A percentile compares a stretch with the other conserved stretches of the same genome.
These are phyloP conservation scores for Taenioides sp. DNA, from an alignment of 2,797 vertebrate species.

Conservation along the genomic window DNA sequence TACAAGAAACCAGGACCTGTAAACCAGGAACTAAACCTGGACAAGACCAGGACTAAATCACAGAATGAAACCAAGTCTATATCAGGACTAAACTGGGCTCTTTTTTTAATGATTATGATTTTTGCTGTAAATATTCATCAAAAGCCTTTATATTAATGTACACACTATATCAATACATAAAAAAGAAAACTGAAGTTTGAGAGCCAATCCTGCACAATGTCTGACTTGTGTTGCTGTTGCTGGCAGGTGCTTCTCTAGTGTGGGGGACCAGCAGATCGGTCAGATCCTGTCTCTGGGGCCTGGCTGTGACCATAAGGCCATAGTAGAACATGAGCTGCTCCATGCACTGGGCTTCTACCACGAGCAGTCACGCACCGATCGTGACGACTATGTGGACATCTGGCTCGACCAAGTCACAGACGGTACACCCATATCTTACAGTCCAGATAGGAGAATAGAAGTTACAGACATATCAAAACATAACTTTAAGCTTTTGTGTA, in stretches of 20 bases:
- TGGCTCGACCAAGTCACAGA: slow-evolving; percentile 84
- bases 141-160: no score
- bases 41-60: no score
- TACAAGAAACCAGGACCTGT: no score
- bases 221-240: background rate
- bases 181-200: no score
- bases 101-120: no score
- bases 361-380: slow-evolving; percentile 86
- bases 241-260: slow-evolving; percentile 86
- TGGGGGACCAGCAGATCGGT: slow-evolving; percentile 81
- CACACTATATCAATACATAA: no score
- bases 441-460: background rate
- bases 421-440: slow-evolving; percentile 64
- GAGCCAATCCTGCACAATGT: no score
- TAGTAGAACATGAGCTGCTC: slow-evolving; percentile 88
- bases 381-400: slow-evolving; percentile 89
- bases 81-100: no score
- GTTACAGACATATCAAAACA: background rate
- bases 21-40: no score
- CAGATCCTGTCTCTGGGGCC: slow-evolving; percentile 85
- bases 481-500: background rate
- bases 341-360: slow-evolving; percentile 90
- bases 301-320: slow-evolving; percentile 85
- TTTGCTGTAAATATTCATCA: no score
- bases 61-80: no score